Percentiles rank a stretch among this genome's conserved stretches.
These are phyloP conservation scores for Chironomus striatipennis DNA, from an alignment of 1,140 invertebrate species.

Conservation along the genomic window DNA sequence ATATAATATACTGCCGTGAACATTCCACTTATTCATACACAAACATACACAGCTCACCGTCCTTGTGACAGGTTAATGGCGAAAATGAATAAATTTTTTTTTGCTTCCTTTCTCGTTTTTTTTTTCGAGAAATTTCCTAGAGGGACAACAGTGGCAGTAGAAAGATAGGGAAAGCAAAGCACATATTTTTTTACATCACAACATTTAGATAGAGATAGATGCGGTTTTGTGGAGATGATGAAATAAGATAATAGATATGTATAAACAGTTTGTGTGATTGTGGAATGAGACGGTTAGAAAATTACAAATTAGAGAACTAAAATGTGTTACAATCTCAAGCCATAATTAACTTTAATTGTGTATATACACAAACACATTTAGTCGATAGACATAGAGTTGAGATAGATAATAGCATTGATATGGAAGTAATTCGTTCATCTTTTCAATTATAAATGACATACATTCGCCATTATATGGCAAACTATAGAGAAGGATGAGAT, in stretches of 20 bases:
- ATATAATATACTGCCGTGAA: background rate
- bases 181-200: too few species aligned
- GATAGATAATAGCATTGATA: background rate
- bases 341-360: constrained; percentile 21
- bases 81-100: background rate
- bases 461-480: background rate
- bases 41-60: background rate
- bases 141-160: background rate
- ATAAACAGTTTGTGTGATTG: too few species aligned
- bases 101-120: background rate
- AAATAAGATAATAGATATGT: too few species aligned
- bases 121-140: too few species aligned
- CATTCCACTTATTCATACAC: background rate
- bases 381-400: background rate
- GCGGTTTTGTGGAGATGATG: too few species aligned
- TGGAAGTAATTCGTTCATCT: background rate
- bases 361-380: too few species aligned
- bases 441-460: constrained; percentile 1
- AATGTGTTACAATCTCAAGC: constrained; percentile 4
- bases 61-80: background rate
- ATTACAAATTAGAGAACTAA: background rate
- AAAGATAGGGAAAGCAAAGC: background rate
- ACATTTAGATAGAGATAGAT: too few species aligned
- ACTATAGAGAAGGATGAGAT: background rate
- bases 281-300: background rate